Conservation (phyloP, 2,888 invertebrate genomes). For the Leptopilina syphax region DNA sequence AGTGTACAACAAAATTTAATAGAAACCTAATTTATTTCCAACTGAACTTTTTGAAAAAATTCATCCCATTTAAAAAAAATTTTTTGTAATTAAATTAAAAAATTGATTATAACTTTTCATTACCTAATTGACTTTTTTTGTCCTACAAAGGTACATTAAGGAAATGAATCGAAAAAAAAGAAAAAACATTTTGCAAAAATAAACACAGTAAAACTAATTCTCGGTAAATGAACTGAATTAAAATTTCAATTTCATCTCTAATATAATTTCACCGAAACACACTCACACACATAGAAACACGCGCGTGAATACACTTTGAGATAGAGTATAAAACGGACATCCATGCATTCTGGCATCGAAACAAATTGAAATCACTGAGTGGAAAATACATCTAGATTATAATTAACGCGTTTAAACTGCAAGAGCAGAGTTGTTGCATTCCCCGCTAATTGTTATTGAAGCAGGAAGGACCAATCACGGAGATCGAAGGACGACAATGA, state of each 20-base stretch:
- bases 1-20: too few relatives aligned
- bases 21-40: too few relatives aligned
- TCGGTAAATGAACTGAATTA: neutral
- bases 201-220: neutral
- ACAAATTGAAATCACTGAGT: conserved; percentile 60
- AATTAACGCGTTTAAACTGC: conserved; percentile 46
- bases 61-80: too few relatives aligned
- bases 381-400: conserved; percentile 53
- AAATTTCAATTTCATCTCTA: neutral
- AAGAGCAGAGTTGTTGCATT: conserved; percentile 28
- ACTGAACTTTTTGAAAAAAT: too few relatives aligned
- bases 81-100: neutral
- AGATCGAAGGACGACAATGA: conserved; percentile 21
- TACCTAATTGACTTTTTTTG: too few relatives aligned
- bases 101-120: neutral
- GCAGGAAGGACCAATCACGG: conserved; percentile 28
- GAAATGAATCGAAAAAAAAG: too few relatives aligned
- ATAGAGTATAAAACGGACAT: conserved; percentile 25
- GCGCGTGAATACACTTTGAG: neutral
- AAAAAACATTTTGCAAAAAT: too few relatives aligned
- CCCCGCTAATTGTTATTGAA: conserved; percentile 24
- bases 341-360: conserved; percentile 44
- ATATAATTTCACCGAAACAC: neutral
- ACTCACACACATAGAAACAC: neutral
- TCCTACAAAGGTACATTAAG: too few relatives aligned